phyloP scores from a whole-genome alignment of 2,888 invertebrate genomes.

The Azorinus chamasolen region DNA sequence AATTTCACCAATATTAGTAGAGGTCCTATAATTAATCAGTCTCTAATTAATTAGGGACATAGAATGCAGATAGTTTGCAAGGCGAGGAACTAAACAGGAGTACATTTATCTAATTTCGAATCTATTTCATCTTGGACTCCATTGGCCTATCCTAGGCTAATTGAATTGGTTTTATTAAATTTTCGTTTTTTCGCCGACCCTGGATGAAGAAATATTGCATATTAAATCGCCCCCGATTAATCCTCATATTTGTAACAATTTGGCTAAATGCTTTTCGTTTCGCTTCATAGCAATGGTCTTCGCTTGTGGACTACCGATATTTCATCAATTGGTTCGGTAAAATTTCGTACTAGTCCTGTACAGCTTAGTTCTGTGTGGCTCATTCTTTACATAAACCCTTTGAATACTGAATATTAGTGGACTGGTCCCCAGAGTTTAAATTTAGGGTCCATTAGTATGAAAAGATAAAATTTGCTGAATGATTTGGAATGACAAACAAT shows the following conservation, averaged over 20 bases:
- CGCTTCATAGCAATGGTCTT: too few species aligned
- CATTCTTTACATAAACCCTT: too few species aligned
- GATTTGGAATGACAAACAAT: too few species aligned
- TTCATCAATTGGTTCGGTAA: too few species aligned
- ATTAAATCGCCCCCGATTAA: conserved; percentile 56
- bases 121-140: conserved; percentile 25
- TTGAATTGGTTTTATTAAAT: conserved; percentile 51
- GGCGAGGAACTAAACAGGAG: conserved; percentile 26
- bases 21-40: conserved; percentile 40
- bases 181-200: conserved; percentile 20
- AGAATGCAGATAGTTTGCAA: conserved; percentile 6
- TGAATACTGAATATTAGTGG: too few species aligned
- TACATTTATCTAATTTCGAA: conserved; percentile 48
- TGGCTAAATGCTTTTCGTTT: conserved; percentile 32
- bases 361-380: too few species aligned
- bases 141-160: conserved; percentile 35
- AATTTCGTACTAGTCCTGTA: too few species aligned
- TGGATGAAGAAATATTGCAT: conserved; percentile 52
- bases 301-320: too few species aligned
- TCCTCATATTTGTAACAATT: conserved; percentile 56
- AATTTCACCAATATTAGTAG: conserved; percentile 27
- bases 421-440: too few species aligned
- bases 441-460: too few species aligned
- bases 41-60: conserved; percentile 45
- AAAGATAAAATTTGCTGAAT: too few species aligned